Conservation (phyloP, 2,888 invertebrate genomes). For the Tetrapedia diversipes region DNA sequence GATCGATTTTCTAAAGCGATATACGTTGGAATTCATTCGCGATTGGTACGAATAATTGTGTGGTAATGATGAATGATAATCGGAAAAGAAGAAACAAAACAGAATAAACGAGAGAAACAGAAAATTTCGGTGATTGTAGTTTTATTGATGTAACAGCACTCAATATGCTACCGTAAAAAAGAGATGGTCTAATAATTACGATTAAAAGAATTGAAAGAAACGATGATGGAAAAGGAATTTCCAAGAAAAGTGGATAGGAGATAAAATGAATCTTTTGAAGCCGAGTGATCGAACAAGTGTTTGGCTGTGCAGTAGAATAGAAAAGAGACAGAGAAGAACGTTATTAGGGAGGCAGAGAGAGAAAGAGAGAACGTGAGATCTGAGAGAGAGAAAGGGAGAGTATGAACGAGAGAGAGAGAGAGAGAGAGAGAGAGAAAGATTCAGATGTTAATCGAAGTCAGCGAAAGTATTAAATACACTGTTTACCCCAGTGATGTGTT, state of each 20-base stretch:
- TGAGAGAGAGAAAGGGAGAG: constrained; percentile 32
- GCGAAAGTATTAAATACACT: constrained; percentile 68
- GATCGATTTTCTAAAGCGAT: constrained; percentile 27
- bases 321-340: constrained; percentile 61
- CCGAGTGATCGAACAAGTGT: constrained; percentile 80
- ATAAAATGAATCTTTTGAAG: constrained; percentile 62
- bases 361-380: constrained; percentile 37
- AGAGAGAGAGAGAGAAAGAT: constrained; percentile 49
- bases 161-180: constrained; percentile 31
- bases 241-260: not conserved
- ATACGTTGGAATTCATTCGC: constrained; percentile 10
- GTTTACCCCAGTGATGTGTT: constrained; percentile 33
- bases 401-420: constrained; percentile 33
- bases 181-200: constrained; percentile 47
- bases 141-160: not conserved
- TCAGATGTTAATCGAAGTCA: constrained; percentile 74
- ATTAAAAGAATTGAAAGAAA: not conserved
- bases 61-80: not conserved
- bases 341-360: constrained; percentile 31
- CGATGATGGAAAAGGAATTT: not conserved
- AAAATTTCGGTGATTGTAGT: constrained; percentile 39
- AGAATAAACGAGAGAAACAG: not conserved
- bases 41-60: not conserved
- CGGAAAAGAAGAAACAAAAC: not conserved
- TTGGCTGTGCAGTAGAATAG: constrained; percentile 82